phyloP scores from a whole-genome alignment of 1,140 invertebrate genomes.

The fruit fly (Drosophila melanogaster) region DNA sequence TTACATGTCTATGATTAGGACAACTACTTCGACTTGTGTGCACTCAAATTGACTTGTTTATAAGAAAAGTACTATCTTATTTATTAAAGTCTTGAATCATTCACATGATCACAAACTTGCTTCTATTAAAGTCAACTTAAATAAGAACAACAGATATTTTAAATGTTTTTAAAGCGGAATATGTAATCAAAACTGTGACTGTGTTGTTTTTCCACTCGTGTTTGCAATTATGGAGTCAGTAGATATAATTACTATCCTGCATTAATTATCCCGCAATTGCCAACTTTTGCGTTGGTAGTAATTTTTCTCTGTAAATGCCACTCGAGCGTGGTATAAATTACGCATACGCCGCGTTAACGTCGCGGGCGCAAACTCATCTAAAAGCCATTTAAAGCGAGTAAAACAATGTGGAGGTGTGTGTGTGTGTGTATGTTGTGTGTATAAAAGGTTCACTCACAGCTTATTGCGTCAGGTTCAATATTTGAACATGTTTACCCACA shows the following conservation, averaged over 20 bases:
- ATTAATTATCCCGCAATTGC: constrained; percentile 53
- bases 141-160: too few relatives aligned
- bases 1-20: constrained; percentile 2
- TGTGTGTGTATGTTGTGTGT: not conserved
- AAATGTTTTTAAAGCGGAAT: too few relatives aligned
- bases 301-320: constrained; percentile 42
- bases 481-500: constrained; percentile 62
- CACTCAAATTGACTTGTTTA: not conserved
- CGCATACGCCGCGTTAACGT: constrained; percentile 55
- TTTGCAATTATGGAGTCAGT: constrained; percentile 2
- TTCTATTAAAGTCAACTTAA: too few relatives aligned
- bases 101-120: too few relatives aligned
- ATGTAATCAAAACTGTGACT: too few relatives aligned
- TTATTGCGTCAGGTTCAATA: constrained; percentile 77
- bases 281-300: constrained; percentile 31
- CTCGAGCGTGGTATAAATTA: constrained; percentile 64
- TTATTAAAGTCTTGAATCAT: too few relatives aligned
- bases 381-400: constrained; percentile 70
- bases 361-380: constrained; percentile 36
- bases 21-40: not conserved
- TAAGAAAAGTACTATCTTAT: too few relatives aligned
- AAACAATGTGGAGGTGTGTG: constrained; percentile 35
- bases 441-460: constrained; percentile 30
- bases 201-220: not conserved
- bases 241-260: constrained; percentile 8